phyloP scores from a whole-genome alignment of 2,797 vertebrate genomes.

The Aulostomus chinensis region DNA sequence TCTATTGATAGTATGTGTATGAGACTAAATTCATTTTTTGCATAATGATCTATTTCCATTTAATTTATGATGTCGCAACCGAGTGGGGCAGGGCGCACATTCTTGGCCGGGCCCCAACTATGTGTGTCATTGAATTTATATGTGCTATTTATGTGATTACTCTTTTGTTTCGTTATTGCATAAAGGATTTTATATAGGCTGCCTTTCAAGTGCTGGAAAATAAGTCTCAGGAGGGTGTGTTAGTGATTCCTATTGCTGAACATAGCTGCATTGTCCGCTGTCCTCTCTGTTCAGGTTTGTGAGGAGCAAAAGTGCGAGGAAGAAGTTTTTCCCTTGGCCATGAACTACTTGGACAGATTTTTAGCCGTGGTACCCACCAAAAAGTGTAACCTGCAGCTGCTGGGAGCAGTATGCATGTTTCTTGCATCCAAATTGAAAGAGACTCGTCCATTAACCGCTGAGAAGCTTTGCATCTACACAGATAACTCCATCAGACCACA shows the following conservation, averaged over 20 bases:
- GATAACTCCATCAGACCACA: constrained; percentile 96
- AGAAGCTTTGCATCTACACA: constrained; percentile 98
- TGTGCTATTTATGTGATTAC: constrained; percentile 53
- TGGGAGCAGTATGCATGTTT: constrained; percentile 98
- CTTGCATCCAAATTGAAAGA: constrained; percentile 99
- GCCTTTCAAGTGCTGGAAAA: constrained; percentile 9
- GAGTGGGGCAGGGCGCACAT: constrained; percentile 67
- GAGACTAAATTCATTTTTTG: constrained; percentile 46
- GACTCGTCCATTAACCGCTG: constrained; percentile 95
- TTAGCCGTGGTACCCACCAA: constrained; percentile 92
- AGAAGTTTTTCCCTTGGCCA: constrained; percentile 97
- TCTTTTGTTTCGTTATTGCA: constrained; percentile 50
- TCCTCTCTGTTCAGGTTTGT: constrained; percentile 85
- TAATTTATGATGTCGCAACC: constrained; percentile 69
- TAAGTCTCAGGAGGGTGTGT: constrained; percentile 16
- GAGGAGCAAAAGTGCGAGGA: constrained; percentile 99
- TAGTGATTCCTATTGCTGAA: constrained; percentile 40
- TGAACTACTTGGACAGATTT: constrained; percentile 99
- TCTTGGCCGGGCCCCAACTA: constrained; percentile 72
- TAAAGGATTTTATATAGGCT: no score
- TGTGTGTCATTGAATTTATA: constrained; percentile 73
- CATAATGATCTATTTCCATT: constrained; percentile 59
- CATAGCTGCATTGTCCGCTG: constrained; percentile 53
- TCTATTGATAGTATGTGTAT: constrained; percentile 71
- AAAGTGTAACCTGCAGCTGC: constrained; percentile 95